These are phyloP conservation scores for Boloria selene DNA, from an alignment of 2,888 invertebrate genomes.

Conservation along the genomic window DNA sequence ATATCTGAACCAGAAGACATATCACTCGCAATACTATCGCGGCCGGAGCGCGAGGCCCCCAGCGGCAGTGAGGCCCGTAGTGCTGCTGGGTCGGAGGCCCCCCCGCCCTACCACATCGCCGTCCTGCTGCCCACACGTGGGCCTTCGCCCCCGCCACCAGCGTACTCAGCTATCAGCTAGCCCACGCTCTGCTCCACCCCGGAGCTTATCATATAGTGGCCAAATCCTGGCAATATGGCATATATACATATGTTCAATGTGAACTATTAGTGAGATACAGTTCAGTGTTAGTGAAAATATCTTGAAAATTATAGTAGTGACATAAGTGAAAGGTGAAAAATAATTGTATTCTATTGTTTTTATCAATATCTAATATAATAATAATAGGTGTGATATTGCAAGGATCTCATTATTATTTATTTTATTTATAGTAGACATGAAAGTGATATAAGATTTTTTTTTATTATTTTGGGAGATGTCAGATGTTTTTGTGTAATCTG, in stretches of 20 bases:
- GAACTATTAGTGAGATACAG: slow-evolving; percentile 3
- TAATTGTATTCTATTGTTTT: too few species aligned
- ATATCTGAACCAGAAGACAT: slow-evolving; percentile 64
- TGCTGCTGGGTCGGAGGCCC: slow-evolving; percentile 63
- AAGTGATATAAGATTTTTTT: too few species aligned
- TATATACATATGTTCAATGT: neutral
- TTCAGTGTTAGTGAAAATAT: neutral
- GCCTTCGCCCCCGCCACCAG: slow-evolving; percentile 80
- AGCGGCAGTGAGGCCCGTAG: slow-evolving; percentile 69
- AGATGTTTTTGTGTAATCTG: neutral
- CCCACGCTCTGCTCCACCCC: slow-evolving; percentile 47
- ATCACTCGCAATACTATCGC: slow-evolving; percentile 60
- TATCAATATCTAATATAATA: too few species aligned
- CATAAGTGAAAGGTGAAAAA: too few species aligned
- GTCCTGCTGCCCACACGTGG: slow-evolving; percentile 84
- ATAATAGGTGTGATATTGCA: too few species aligned
- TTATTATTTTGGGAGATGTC: neutral
- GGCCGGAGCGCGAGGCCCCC: slow-evolving; percentile 45
- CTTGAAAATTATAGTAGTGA: too few species aligned
- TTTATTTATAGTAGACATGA: too few species aligned
- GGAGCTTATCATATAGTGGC: slow-evolving; percentile 69
- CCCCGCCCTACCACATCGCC: slow-evolving; percentile 93
- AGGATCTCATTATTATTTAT: too few species aligned
- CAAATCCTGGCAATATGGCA: neutral
- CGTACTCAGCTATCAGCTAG: slow-evolving; percentile 89